Percentiles rank a stretch among this genome's conserved stretches.
phyloP scores from a whole-genome alignment of 1,140 invertebrate genomes.

The Melipona quadrifasciata region DNA sequence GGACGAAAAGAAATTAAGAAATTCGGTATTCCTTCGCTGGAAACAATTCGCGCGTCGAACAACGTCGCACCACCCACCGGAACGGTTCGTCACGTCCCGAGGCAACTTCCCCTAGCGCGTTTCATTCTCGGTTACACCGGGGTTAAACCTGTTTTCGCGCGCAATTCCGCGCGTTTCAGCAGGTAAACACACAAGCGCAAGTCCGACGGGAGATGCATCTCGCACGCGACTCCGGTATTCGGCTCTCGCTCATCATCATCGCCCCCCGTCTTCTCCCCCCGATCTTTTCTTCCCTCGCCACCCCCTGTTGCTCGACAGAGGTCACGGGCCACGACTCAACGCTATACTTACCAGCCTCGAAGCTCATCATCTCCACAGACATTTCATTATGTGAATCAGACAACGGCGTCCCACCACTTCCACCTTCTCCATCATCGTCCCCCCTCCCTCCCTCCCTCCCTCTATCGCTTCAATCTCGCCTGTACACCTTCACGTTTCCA shows the following conservation, averaged over 20 bases:
- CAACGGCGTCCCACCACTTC: slow-evolving; percentile 70
- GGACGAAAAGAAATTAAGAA: no score
- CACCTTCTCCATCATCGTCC: slow-evolving; percentile 54
- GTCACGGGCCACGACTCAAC: slow-evolving; percentile 76
- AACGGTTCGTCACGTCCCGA: neutral
- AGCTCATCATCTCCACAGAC: slow-evolving; percentile 79
- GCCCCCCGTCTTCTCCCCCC: neutral
- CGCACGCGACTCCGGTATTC: slow-evolving; percentile 62
- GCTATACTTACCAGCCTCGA: slow-evolving; percentile 76
- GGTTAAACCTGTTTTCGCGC: slow-evolving; percentile 7
- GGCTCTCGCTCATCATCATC: slow-evolving; percentile 10
- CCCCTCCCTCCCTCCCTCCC: neutral
- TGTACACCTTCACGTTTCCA: neutral
- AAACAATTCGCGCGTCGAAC: neutral
- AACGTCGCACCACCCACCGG: neutral
- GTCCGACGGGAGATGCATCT: slow-evolving; percentile 46
- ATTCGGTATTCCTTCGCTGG: neutral
- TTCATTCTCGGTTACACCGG: neutral
- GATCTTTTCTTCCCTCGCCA: slow-evolving; percentile 8
- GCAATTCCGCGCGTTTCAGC: slow-evolving; percentile 25
- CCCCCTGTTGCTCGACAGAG: slow-evolving; percentile 59
- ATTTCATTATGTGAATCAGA: slow-evolving; percentile 80
- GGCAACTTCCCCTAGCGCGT: neutral
- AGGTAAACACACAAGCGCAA: slow-evolving; percentile 12
- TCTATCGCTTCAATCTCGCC: neutral